Evolutionary conservation across 2,797 vertebrate genomes (phyloP).

Genomic region (Aulostomus chinensis): DNA sequence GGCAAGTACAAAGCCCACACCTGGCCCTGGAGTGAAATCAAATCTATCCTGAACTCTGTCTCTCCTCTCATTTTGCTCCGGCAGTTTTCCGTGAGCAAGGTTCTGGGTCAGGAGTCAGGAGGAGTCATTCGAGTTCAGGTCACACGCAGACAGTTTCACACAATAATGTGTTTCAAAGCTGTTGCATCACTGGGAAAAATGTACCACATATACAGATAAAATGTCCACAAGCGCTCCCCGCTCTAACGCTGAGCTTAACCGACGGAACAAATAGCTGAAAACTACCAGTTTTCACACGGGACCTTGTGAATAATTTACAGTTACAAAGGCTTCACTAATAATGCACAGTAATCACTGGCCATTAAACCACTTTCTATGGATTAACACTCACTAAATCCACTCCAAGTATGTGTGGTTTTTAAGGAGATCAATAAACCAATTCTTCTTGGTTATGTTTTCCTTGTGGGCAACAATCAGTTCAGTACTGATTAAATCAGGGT

Average conservation of each 20-base stretch:
- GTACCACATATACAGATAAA: no score
- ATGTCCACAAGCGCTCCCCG: no score
- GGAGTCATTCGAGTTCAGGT: slow-evolving; percentile 68
- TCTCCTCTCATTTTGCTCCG: slow-evolving; percentile 66
- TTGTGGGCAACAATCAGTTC: slow-evolving; percentile 69
- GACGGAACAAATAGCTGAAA: no score
- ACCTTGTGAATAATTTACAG: slow-evolving; percentile 36
- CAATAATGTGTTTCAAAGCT: slow-evolving; percentile 78
- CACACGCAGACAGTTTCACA: slow-evolving; percentile 70
- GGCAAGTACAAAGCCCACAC: slow-evolving; percentile 78
- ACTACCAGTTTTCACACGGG: no score
- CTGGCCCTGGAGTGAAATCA: slow-evolving; percentile 80
- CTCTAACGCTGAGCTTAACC: no score
- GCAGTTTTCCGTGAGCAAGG: slow-evolving; percentile 58
- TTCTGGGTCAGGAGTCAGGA: slow-evolving; percentile 71
- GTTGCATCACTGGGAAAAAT: slow-evolving; percentile 47
- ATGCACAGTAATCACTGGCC: slow-evolving; percentile 53
- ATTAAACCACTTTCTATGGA: slow-evolving; percentile 68
- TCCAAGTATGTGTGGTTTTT: slow-evolving; percentile 35
- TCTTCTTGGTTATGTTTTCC: slow-evolving; percentile 72
- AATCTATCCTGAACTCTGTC: slow-evolving; percentile 79
- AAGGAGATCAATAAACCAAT: slow-evolving; percentile 75
- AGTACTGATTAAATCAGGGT: slow-evolving; percentile 73
- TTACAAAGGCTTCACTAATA: slow-evolving; percentile 26
- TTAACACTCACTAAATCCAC: slow-evolving; percentile 54